Evolutionary conservation across 2,113 vertebrate species (phyloP).

Genomic region (Hippocampus comes): DNA sequence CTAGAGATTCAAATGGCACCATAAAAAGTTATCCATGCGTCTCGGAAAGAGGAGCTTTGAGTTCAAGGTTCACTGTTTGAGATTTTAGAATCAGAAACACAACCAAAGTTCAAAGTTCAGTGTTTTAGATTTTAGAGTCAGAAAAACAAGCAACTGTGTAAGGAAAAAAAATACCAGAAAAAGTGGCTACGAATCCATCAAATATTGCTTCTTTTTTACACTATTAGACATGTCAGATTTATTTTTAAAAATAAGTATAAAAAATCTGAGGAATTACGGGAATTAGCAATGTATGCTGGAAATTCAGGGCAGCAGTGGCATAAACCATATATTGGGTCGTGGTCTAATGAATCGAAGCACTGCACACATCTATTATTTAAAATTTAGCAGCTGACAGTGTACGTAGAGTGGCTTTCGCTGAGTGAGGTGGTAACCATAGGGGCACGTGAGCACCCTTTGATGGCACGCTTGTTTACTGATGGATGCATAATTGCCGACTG

Average conservation of each 20-base stretch:
- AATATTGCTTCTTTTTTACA: too few relatives aligned
- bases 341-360: not conserved
- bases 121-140: constrained; percentile 9
- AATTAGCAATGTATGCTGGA: not conserved
- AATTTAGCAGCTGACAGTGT: constrained; percentile 12
- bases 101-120: constrained; percentile 5
- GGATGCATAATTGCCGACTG: constrained; percentile 36
- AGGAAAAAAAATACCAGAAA: not conserved
- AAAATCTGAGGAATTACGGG: not conserved
- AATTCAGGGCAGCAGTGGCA: not conserved
- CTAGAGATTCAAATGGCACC: constrained; percentile 3
- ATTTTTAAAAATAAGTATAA: too few relatives aligned
- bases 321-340: not conserved
- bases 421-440: constrained; percentile 34
- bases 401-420: constrained; percentile 10
- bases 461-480: constrained; percentile 42
- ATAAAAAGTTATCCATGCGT: constrained; percentile 4
- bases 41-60: constrained; percentile 12
- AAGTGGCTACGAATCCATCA: too few relatives aligned
- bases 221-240: too few relatives aligned
- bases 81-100: constrained; percentile 20
- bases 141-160: constrained; percentile 22
- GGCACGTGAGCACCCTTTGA: constrained; percentile 17
- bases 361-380: constrained; percentile 24
- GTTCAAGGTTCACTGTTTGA: constrained; percentile 19